phyloP scores from a whole-genome alignment of 2,113 vertebrate genomes.

The human region GRCh38 chr1:15753501-15754000 shows the following conservation, averaged over 20 bases:
- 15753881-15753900: neutral
- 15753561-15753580: neutral
- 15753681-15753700: neutral
- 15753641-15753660: neutral
- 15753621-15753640: neutral
- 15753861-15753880: neutral
- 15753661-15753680: neutral
- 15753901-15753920: neutral
- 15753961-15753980: neutral
- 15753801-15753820: neutral
- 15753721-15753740: neutral
- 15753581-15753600: neutral
- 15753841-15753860: neutral
- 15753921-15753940: neutral
- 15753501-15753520: neutral
- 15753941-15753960: neutral
- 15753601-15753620: neutral
- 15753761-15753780: neutral
- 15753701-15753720: neutral
- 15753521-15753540: neutral
- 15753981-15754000: neutral
- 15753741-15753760: neutral
- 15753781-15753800: neutral
- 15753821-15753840: neutral
- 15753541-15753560: neutral